These are phyloP conservation scores for Lates calcarifer DNA, from an alignment of 2,113 vertebrate species.

Conservation along the genomic window DNA sequence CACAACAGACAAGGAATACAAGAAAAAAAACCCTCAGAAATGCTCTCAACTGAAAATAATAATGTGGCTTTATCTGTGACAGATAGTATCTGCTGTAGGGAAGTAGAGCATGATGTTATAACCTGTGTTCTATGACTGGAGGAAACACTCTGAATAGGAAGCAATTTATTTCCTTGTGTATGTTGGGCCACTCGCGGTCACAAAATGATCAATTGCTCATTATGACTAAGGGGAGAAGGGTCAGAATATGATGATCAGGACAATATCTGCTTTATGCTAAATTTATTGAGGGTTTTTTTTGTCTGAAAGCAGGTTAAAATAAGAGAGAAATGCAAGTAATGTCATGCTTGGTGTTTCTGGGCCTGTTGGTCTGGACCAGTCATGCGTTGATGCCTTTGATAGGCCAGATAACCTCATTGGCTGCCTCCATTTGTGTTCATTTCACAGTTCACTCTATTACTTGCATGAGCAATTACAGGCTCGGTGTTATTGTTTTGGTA, in stretches of 20 bases:
- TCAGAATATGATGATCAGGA: constrained; percentile 66
- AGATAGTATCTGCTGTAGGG: constrained; percentile 70
- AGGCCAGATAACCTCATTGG: constrained; percentile 70
- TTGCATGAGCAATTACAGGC: constrained; percentile 69
- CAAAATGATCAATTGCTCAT: constrained; percentile 78
- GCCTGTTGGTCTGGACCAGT: constrained; percentile 62
- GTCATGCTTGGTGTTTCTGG: constrained; percentile 59
- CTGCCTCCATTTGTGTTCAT: constrained; percentile 68
- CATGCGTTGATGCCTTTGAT: constrained; percentile 73
- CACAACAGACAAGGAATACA: constrained; percentile 35
- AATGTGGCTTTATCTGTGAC: constrained; percentile 66
- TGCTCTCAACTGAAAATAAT: constrained; percentile 66
- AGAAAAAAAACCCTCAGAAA: constrained; percentile 25
- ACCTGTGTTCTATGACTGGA: constrained; percentile 65
- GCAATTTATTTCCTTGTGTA: constrained; percentile 68
- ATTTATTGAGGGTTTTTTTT: constrained; percentile 36
- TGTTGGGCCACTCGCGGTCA: constrained; percentile 43
- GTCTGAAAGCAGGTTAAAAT: constrained; percentile 30
- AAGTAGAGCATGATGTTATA: constrained; percentile 71
- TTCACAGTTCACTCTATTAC: constrained; percentile 70
- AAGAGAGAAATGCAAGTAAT: constrained; percentile 52
- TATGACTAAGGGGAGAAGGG: constrained; percentile 63
- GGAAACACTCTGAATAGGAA: constrained; percentile 64
- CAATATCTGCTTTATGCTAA: constrained; percentile 50
- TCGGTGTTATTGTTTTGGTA: constrained; percentile 44